Evolutionary conservation across 2,797 vertebrate genomes (phyloP).

Genomic region (Sebastes flavidus): DNA sequence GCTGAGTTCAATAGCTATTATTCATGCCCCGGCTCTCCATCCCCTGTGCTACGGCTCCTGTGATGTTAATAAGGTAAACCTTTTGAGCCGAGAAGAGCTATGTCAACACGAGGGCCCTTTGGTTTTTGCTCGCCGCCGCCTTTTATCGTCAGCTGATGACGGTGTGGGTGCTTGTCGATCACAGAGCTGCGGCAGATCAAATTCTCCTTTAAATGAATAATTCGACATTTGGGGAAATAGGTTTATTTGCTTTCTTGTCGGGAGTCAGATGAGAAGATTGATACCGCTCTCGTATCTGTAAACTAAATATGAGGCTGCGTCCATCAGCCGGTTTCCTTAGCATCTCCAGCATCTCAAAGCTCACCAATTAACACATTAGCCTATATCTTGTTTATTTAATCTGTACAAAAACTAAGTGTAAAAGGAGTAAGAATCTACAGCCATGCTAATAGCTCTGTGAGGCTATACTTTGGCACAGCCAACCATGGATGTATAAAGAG

Average conservation of each 20-base stretch:
- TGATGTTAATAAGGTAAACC: constrained; percentile 80
- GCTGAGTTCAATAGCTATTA: constrained; percentile 83
- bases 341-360: neutral
- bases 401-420: neutral
- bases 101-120: constrained; percentile 59
- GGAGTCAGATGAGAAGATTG: constrained; percentile 2
- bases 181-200: constrained; percentile 7
- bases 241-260: constrained; percentile 3
- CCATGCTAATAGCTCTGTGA: neutral
- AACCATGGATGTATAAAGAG: too few relatives aligned
- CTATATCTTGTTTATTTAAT: neutral
- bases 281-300: neutral
- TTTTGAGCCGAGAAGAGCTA: constrained; percentile 60
- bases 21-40: constrained; percentile 78
- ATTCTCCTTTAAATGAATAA: constrained; percentile 24
- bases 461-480: too few relatives aligned
- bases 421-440: neutral
- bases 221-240: neutral
- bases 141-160: constrained; percentile 56
- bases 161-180: constrained; percentile 28
- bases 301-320: neutral
- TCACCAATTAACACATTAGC: neutral
- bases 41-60: constrained; percentile 69
- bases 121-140: constrained; percentile 52
- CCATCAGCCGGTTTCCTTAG: neutral